Percentiles rank a stretch among this genome's conserved stretches.
These are phyloP conservation scores for Papilio protenor DNA, from an alignment of 2,888 invertebrate species.

Conservation along the genomic window DNA sequence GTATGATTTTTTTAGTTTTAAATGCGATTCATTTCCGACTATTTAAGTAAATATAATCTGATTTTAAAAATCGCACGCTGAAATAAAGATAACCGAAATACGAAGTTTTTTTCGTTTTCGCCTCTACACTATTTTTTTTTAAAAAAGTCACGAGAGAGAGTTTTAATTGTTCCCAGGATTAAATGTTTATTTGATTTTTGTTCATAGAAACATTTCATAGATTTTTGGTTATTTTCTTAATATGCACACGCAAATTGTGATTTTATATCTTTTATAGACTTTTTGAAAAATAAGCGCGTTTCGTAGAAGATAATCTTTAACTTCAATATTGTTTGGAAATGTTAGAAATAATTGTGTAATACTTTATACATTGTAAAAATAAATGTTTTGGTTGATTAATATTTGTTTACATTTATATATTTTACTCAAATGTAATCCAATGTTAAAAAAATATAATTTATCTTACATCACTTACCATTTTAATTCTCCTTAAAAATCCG, in stretches of 20 bases:
- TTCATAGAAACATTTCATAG: too few relatives aligned
- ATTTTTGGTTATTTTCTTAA: too few relatives aligned
- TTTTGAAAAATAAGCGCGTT: not conserved
- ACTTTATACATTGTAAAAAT: not conserved
- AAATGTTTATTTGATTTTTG: not conserved
- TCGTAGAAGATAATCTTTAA: not conserved
- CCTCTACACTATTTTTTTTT: not conserved
- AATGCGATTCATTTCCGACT: not conserved
- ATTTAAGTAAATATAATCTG: slow-evolving; percentile 1
- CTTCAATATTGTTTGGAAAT: not conserved
- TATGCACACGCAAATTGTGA: too few relatives aligned
- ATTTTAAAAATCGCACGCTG: not conserved
- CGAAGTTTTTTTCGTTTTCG: not conserved
- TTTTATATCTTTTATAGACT: too few relatives aligned
- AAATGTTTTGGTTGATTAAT: not conserved
- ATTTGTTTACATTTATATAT: not conserved
- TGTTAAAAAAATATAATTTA: not conserved
- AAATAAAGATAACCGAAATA: not conserved
- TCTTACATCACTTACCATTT: slow-evolving; percentile 1
- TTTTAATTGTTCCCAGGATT: not conserved
- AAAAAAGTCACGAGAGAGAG: not conserved
- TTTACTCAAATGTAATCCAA: not conserved
- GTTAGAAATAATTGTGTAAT: not conserved
- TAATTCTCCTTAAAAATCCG: slow-evolving; percentile 6
- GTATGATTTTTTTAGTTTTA: not conserved